Base-by-base conservation (phyloP, 2,888 invertebrate species). In the Thereva unica region DNA sequence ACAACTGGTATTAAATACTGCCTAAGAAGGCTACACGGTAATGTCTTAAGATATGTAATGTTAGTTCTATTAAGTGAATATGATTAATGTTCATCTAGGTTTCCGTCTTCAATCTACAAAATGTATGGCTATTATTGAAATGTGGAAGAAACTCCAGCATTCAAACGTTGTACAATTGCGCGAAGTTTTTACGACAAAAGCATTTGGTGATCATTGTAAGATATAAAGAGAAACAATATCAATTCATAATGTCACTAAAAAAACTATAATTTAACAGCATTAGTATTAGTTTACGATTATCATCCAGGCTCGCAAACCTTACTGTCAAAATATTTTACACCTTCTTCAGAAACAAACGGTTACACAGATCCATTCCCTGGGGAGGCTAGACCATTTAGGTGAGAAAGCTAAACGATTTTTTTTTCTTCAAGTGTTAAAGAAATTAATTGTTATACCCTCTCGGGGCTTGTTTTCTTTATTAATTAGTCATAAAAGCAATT, bases 221-320 rank as follows among this genome's bases (percentile, higher is more conserved):
- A 38, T 47, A 38, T 49, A 10, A 38, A 23, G 23, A 23, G 23
- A 23, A 23, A 23, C 6, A 47, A 47, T 47, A 10, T 47, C 12
- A 47, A n/a, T n/a, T 55, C 38, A 38, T 45, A 38, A 47, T 41
- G n/a, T 10, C 9, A 23, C 34, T 56, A 44, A 44, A 23, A 44
- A 44, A 23, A 23, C 23, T 42, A 42, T 42, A 42, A 42, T 90
- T 85, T 74, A 50, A 44, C 57, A 80, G 97, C 98, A 67, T 87
- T 97, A 85, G 88, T 98, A 73, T 92, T 98, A 82, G 95, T 97
- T 65, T 98, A 97, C 82, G 95, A 97, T 78, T 98, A 92, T 82
- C 93, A 95, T 83, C 92, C 97, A 37, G 90, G 91, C 64, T 91
- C 95, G 66, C 91, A 92, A 78, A 97, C 96, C 0, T 81, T 99